Percentiles rank a stretch among this genome's conserved stretches.
Conservation (phyloP, 2,888 invertebrate genomes). For the Andrena haemorrhoa region DNA sequence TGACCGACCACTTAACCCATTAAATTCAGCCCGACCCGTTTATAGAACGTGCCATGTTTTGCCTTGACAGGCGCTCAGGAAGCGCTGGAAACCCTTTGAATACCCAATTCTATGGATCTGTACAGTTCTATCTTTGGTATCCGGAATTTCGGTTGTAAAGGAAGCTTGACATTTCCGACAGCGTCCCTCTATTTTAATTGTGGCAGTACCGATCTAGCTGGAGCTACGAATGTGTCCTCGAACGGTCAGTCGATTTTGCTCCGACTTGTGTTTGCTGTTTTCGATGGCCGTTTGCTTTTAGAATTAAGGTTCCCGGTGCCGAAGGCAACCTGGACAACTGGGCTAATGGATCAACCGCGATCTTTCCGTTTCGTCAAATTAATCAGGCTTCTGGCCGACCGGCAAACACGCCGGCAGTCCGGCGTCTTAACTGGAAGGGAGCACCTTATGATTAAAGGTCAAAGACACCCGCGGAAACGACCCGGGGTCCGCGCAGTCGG, state of each 20-base stretch:
- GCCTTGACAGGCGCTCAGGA: background rate
- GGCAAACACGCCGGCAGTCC: background rate
- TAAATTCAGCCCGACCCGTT: slow-evolving; percentile 30
- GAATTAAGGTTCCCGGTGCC: background rate
- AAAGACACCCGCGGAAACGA: slow-evolving; percentile 10
- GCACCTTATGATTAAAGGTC: slow-evolving; percentile 26
- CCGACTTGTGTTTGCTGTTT: no score
- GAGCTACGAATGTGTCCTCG: no score
- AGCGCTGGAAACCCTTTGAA: background rate
- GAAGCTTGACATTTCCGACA: no score
- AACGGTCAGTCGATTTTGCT: no score
- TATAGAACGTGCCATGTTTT: slow-evolving; percentile 15
- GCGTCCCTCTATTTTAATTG: no score
- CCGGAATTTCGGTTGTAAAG: no score
- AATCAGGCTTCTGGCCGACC: background rate
- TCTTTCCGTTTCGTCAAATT: background rate
- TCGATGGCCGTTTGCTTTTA: background rate
- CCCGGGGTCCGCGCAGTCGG: background rate
- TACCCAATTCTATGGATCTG: background rate
- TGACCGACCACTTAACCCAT: slow-evolving; percentile 46
- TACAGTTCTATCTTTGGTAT: no score
- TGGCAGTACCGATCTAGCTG: no score
- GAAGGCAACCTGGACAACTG: background rate
- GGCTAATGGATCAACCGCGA: background rate
- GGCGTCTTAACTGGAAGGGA: slow-evolving; percentile 47